Conservation (phyloP, 2,888 invertebrate genomes). For the Acronicta psi region DNA sequence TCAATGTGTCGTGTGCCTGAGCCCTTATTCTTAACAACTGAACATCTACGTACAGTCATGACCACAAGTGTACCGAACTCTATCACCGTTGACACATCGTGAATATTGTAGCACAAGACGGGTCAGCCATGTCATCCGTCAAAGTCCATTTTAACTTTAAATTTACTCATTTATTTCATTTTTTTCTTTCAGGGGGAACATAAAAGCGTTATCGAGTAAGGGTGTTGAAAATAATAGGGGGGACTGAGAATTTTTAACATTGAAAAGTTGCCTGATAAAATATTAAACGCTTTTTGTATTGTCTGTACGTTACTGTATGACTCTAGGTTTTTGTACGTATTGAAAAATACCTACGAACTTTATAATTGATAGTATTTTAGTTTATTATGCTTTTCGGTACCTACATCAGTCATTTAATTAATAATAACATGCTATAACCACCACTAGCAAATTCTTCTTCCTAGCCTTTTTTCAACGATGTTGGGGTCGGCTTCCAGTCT, state of each 20-base stretch:
- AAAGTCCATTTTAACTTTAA: conserved; percentile 87
- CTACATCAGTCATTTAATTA: no score
- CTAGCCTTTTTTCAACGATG: no score
- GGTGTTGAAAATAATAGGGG: conserved; percentile 77
- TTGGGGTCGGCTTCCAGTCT: no score
- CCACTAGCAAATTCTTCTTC: no score
- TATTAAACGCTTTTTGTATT: conserved; percentile 73
- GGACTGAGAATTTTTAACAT: conserved; percentile 76
- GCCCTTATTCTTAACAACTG: conserved; percentile 27
- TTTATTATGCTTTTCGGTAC: no score
- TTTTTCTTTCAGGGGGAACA: conserved; percentile 73
- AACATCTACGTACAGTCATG: conserved; percentile 28
- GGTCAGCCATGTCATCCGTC: conserved; percentile 83
- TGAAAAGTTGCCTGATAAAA: conserved; percentile 80
- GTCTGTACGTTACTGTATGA: conserved; percentile 55
- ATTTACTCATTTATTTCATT: conserved; percentile 81
- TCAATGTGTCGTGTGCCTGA: background rate
- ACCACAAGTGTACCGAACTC: conserved; percentile 63
- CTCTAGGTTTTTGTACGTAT: conserved; percentile 32
- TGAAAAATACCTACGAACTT: background rate
- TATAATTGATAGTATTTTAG: no score
- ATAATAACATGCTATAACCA: no score
- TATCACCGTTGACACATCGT: conserved; percentile 72
- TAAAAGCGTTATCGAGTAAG: conserved; percentile 86
- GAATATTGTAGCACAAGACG: conserved; percentile 84